Base-by-base conservation (phyloP, 2,888 invertebrate genomes). In the Sussaba pulchella region DNA sequence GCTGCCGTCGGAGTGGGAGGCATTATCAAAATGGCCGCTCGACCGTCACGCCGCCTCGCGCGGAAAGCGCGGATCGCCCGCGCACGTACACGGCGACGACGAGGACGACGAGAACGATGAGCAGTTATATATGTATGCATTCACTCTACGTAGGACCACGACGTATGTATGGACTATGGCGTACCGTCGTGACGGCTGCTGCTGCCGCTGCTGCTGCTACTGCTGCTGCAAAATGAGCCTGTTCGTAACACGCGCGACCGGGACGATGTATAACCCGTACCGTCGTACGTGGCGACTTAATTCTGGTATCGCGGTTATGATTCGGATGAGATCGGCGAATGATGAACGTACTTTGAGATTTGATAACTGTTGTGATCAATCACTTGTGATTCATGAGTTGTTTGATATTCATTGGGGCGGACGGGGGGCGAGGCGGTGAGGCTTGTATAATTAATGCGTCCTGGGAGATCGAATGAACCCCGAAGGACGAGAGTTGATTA, bases 1-100 rank as follows among this genome's bases (percentile, higher is more conserved):
- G 83, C 83, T 41, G 83, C 77, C 50, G 14, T 52, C 50, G 74
- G 83, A 87, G 90, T 89, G 88, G 90, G 90, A 88, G 90, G 88
- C 89, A 89, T 90, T 89, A 90, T 90, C 90, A 91, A 90, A 91
- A 91, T 91, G 90, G 90, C 90, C 89, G 90, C 89, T 87, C 89
- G 85, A 85, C 86, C 90, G 89, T 88, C 88, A 88, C 87, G 86
- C 85, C 87, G 85, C 86, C 86, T 77, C 78, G 84, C 85, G 84
- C 85, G 81, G 83, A 83, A 85, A 84, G 75, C 83, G 81, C 74
- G 82, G 83, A 79, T 80, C 66, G 77, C 24, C 69, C 72, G 50
- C 81, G 69, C 77, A 69, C 72, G 74, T 80, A 71, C 63, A 67
- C 57, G 67, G 70, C 76, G 74, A 47, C 74, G 79, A 74, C 75